Conservation (phyloP, 2,888 invertebrate genomes). For the Schrankia costaestrigalis region DNA sequence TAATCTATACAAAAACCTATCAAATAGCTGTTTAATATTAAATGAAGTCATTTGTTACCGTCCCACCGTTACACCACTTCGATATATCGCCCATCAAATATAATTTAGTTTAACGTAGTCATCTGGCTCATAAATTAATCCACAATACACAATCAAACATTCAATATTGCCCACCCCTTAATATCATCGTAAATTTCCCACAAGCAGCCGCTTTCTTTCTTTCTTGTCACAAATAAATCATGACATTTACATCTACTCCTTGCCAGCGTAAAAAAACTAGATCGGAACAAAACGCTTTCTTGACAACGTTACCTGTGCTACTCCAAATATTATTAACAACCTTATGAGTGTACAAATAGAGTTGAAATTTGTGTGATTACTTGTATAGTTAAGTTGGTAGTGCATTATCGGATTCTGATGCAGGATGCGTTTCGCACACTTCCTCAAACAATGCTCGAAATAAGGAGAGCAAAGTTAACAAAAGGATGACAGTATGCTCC, state of each 20-base stretch:
- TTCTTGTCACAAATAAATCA: slow-evolving; percentile 78
- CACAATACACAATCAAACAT: slow-evolving; percentile 55
- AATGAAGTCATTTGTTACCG: not conserved
- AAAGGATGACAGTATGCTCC: slow-evolving; percentile 54
- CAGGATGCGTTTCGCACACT: slow-evolving; percentile 63
- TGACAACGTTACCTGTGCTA: slow-evolving; percentile 25
- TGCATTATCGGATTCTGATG: slow-evolving; percentile 14
- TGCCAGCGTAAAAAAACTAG: slow-evolving; percentile 55
- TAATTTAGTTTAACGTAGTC: slow-evolving; percentile 28
- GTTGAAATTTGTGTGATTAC: slow-evolving; percentile 9
- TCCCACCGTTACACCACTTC: slow-evolving; percentile 8
- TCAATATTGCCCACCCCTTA: slow-evolving; percentile 58
- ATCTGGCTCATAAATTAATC: slow-evolving; percentile 43
- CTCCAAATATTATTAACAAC: slow-evolving; percentile 17
- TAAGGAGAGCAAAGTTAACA: slow-evolving; percentile 41
- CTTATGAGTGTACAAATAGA: slow-evolving; percentile 8
- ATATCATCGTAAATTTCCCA: slow-evolving; percentile 75
- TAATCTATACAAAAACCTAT: too few species aligned
- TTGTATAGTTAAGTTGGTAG: slow-evolving; percentile 4
- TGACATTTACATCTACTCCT: slow-evolving; percentile 53
- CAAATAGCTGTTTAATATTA: not conserved
- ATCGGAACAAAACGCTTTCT: slow-evolving; percentile 46
- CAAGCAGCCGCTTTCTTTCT: slow-evolving; percentile 63
- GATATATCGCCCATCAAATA: slow-evolving; percentile 19
- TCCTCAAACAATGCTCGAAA: slow-evolving; percentile 55